phyloP scores from a whole-genome alignment of 2,113 vertebrate genomes.

The Reinhardtius hippoglossoides region DNA sequence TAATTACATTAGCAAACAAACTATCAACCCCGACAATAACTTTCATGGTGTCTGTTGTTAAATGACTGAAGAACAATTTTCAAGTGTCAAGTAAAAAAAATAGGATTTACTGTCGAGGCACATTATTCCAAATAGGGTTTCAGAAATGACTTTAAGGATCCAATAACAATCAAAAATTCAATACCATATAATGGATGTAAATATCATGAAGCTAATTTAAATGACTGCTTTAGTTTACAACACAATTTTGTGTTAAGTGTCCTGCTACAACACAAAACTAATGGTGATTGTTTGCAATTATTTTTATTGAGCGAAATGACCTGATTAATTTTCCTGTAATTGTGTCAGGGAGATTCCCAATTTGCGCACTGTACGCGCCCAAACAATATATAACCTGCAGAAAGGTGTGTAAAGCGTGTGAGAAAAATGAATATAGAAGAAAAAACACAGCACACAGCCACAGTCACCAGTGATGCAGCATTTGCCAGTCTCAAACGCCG shows the following conservation, averaged over 20 bases:
- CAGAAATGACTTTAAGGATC: slow-evolving; percentile 19
- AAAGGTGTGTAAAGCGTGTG: slow-evolving; percentile 29
- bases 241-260: slow-evolving; percentile 23
- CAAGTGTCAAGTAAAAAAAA: slow-evolving; percentile 9
- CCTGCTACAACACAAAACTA: slow-evolving; percentile 19
- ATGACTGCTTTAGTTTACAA: slow-evolving; percentile 36
- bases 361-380: slow-evolving; percentile 17
- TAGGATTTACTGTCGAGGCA: neutral
- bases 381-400: slow-evolving; percentile 5
- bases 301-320: slow-evolving; percentile 47
- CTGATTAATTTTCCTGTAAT: slow-evolving; percentile 55
- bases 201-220: slow-evolving; percentile 39
- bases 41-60: slow-evolving; percentile 3
- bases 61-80: neutral
- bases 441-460: slow-evolving; percentile 21
- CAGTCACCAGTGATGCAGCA: slow-evolving; percentile 52
- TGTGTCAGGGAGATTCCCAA: slow-evolving; percentile 29
- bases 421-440: neutral
- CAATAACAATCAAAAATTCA: slow-evolving; percentile 37
- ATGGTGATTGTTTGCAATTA: slow-evolving; percentile 19
- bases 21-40: slow-evolving; percentile 31
- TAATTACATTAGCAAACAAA: slow-evolving; percentile 63
- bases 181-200: slow-evolving; percentile 42
- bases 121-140: slow-evolving; percentile 30
- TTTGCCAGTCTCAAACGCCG: slow-evolving; percentile 60